phyloP scores from a whole-genome alignment of 2,113 vertebrate genomes.

The Porphyrio hochstetteri region DNA sequence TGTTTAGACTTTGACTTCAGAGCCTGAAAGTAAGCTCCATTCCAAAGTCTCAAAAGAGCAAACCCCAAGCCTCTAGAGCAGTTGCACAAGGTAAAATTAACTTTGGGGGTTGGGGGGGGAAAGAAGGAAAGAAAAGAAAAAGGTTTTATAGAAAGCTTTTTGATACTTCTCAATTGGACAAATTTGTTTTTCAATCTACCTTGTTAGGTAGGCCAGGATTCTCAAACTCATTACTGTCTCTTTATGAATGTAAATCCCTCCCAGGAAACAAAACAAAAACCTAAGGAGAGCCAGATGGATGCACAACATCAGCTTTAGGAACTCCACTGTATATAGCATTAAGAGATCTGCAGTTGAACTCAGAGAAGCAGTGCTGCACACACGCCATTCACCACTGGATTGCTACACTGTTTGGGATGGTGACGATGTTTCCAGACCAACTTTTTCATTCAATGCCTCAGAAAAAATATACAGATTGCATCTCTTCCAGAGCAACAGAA shows the following conservation, averaged over 20 bases:
- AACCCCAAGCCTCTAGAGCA: constrained; percentile 39
- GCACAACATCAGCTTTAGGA: constrained; percentile 38
- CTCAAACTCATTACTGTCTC: constrained; percentile 17
- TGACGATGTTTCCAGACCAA: constrained; percentile 53
- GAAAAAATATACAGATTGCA: constrained; percentile 56
- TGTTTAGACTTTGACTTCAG: constrained; percentile 59
- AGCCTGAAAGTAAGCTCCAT: constrained; percentile 24
- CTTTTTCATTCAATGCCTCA: constrained; percentile 57
- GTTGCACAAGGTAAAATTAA: constrained; percentile 23
- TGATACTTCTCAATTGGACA: background rate
- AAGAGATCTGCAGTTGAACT: constrained; percentile 26
- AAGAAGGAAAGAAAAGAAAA: background rate
- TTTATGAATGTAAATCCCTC: constrained; percentile 26
- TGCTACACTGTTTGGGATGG: constrained; percentile 56
- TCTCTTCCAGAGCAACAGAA: constrained; percentile 60
- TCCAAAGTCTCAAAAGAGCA: constrained; percentile 43
- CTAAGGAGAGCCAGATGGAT: constrained; percentile 36
- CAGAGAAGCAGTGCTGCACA: constrained; percentile 43
- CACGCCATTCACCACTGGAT: constrained; percentile 37
- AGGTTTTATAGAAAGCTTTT: constrained; percentile 8
- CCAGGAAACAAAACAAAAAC: constrained; percentile 20
- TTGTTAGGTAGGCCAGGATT: constrained; percentile 19
- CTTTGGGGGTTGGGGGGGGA: background rate
- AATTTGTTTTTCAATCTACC: constrained; percentile 9
- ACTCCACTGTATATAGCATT: constrained; percentile 37